Conservation (phyloP, 2,113 vertebrate genomes). For the Ceyx margarethae region DNA sequence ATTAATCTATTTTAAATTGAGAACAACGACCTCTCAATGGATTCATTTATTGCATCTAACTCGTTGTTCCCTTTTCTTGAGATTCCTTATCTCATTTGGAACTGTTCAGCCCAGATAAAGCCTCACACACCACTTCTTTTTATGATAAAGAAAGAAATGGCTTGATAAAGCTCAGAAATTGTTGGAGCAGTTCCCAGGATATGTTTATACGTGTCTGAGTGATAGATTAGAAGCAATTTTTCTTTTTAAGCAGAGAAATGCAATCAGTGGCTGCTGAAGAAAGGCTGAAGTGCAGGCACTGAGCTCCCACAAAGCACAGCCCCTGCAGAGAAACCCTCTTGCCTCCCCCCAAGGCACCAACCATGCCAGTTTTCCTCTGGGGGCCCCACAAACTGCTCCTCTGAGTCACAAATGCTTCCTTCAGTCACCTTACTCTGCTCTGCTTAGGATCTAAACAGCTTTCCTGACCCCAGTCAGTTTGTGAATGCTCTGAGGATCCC, state of each 20-base stretch:
- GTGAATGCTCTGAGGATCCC: background rate
- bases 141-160: slow-evolving; percentile 7
- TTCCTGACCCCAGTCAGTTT: background rate
- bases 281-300: background rate
- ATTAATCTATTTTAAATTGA: background rate
- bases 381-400: background rate
- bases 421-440: background rate
- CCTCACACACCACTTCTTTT: background rate
- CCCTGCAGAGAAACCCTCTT: background rate
- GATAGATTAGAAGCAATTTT: slow-evolving; percentile 62
- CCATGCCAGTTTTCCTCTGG: background rate
- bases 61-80: background rate
- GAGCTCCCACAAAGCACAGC: background rate
- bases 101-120: slow-evolving; percentile 37
- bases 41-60: background rate
- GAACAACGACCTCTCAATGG: background rate
- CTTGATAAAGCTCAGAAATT: slow-evolving; percentile 40
- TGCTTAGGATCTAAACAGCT: background rate
- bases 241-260: slow-evolving; percentile 64
- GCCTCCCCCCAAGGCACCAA: background rate
- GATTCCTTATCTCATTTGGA: slow-evolving; percentile 54
- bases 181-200: slow-evolving; percentile 65
- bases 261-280: slow-evolving; percentile 42
- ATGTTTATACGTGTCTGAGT: slow-evolving; percentile 41
- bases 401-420: background rate